Percentiles rank a stretch among this genome's conserved stretches.
phyloP scores from a whole-genome alignment of 2,797 vertebrate genomes.

The Sorex maritimensis region DNA sequence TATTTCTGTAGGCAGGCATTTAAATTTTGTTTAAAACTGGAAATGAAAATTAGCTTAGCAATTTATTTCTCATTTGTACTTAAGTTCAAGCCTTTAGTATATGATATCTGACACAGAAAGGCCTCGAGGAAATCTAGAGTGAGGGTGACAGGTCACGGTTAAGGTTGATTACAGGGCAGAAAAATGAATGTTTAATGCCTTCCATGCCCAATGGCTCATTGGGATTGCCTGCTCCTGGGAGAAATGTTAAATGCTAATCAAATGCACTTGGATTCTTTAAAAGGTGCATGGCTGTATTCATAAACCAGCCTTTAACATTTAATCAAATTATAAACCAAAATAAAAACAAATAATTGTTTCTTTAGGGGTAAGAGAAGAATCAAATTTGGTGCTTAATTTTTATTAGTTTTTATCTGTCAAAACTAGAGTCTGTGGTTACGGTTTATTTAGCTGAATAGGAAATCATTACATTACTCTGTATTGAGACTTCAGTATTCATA shows the following conservation, averaged over 20 bases:
- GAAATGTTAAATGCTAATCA: conserved; percentile 53
- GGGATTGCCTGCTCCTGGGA: conserved; percentile 12
- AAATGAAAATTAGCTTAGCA: conserved; percentile 79
- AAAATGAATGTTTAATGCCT: conserved; percentile 2
- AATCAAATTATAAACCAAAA: conserved; percentile 71
- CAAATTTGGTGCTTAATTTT: background rate
- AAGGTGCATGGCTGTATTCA: background rate
- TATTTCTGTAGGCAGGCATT: conserved; percentile 73
- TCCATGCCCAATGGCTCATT: background rate
- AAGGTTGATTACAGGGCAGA: conserved; percentile 60
- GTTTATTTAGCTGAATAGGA: background rate
- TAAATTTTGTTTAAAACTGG: conserved; percentile 58
- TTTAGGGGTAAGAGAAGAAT: conserved; percentile 57
- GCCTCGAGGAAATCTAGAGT: conserved; percentile 39
- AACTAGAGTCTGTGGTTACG: background rate
- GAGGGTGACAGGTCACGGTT: conserved; percentile 76
- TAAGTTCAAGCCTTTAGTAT: conserved; percentile 68
- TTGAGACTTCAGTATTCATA: conserved; percentile 41
- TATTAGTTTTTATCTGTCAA: conserved; percentile 70
- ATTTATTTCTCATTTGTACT: conserved; percentile 84
- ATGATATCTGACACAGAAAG: conserved; percentile 77
- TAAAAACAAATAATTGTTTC: conserved; percentile 62
- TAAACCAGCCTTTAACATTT: conserved; percentile 16
- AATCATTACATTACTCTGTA: background rate
- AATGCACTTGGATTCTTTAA: conserved; percentile 35